These are phyloP conservation scores for Melipona beecheii DNA, from an alignment of 2,888 invertebrate species.

Conservation along the genomic window DNA sequence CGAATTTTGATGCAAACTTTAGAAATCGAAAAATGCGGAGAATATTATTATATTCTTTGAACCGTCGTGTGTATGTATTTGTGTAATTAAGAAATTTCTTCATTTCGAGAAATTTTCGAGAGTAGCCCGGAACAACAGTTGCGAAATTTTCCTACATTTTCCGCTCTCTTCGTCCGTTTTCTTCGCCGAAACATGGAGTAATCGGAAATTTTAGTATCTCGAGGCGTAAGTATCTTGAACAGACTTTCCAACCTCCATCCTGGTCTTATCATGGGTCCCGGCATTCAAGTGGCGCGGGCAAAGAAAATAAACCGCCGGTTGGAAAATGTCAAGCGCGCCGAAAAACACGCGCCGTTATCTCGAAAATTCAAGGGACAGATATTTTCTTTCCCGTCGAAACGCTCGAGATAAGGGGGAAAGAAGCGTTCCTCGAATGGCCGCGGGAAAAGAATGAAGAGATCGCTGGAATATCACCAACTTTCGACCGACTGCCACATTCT, in stretches of 20 bases:
- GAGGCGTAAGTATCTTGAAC: not conserved
- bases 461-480: not conserved
- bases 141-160: not conserved
- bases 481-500: rapidly evolving
- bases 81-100: too few species aligned
- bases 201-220: not conserved
- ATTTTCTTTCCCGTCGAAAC: not conserved
- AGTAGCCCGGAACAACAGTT: not conserved
- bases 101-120: too few species aligned
- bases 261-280: not conserved
- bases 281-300: not conserved
- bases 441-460: not conserved
- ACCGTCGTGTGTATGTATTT: too few species aligned
- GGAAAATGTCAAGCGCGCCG: not conserved
- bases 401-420: not conserved
- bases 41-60: too few species aligned
- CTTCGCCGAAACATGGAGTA: not conserved
- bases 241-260: not conserved
- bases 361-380: not conserved
- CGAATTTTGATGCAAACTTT: too few species aligned
- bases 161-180: not conserved
- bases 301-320: not conserved
- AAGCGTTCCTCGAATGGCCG: not conserved
- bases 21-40: too few species aligned
- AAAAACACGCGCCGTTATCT: conserved; percentile 1